Percentiles rank a stretch among this genome's conserved stretches.
Evolutionary conservation across 2,797 vertebrate species (phyloP).

Genomic region (Lemur catta): DNA sequence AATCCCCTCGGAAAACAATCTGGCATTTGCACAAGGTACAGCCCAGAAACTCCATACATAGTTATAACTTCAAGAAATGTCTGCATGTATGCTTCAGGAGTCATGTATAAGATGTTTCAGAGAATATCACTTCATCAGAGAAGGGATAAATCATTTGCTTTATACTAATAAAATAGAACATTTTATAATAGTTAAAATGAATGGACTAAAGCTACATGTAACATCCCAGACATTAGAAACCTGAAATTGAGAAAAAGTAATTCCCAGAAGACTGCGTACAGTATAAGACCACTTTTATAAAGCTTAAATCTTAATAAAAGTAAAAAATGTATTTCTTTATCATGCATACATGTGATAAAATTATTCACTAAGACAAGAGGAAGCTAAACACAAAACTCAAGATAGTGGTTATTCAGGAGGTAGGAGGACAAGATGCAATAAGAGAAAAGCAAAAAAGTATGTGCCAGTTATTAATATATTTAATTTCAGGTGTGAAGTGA

Average conservation of each 20-base stretch:
- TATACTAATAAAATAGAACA: neutral
- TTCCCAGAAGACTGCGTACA: accelerated
- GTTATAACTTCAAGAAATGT: neutral
- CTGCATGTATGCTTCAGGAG: neutral
- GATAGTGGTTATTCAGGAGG: neutral
- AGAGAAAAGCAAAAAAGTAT: neutral
- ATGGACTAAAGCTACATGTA: neutral
- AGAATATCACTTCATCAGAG: neutral
- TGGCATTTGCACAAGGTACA: neutral
- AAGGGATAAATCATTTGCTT: neutral
- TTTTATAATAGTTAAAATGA: neutral
- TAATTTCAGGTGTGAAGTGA: neutral
- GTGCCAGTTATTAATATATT: neutral
- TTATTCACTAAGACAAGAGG: neutral
- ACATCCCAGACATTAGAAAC: neutral
- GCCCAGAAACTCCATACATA: neutral
- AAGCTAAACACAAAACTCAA: neutral
- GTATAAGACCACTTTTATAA: neutral
- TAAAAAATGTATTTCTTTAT: neutral
- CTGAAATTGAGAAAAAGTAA: neutral
- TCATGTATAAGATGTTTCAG: neutral
- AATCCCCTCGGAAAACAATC: neutral
- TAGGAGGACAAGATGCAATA: neutral
- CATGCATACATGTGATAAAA: too few species aligned
- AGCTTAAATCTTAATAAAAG: neutral